Percentiles rank a stretch among this genome's conserved stretches.
Evolutionary conservation across 2,113 vertebrate genomes (phyloP).

Genomic region (Morone saxatilis): DNA sequence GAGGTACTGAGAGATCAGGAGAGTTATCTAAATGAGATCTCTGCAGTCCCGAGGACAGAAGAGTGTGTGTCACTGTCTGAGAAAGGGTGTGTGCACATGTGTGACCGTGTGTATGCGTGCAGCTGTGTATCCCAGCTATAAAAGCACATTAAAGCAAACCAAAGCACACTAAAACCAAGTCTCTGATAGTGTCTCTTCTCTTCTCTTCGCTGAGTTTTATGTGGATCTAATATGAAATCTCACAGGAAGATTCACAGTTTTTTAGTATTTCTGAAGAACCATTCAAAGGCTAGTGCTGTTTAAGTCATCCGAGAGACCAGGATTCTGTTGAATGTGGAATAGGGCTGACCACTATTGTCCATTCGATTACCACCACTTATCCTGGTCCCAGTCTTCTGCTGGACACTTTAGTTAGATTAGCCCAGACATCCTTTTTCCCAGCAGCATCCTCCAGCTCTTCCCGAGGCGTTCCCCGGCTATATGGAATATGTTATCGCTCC

Average conservation of each 20-base stretch:
- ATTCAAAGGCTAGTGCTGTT: background rate
- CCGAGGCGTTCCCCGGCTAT: background rate
- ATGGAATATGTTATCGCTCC: conserved; percentile 18
- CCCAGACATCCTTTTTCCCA: conserved; percentile 6
- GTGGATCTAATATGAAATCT: conserved; percentile 8
- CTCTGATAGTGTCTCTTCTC: background rate
- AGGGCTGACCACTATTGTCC: background rate
- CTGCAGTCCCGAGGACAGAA: conserved; percentile 48
- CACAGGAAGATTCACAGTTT: background rate
- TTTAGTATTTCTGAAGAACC: conserved; percentile 1
- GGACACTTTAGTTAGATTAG: conserved; percentile 7
- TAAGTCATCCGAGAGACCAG: background rate
- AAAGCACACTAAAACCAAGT: background rate
- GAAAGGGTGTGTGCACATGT: conserved; percentile 8
- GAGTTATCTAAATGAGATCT: conserved; percentile 77
- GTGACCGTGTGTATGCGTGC: conserved; percentile 23
- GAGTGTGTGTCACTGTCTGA: conserved; percentile 45
- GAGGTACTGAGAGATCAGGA: conserved; percentile 53
- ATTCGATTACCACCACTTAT: conserved; percentile 2
- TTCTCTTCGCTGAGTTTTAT: conserved; percentile 6
- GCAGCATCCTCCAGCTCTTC: conserved; percentile 6
- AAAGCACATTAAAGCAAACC: conserved; percentile 22
- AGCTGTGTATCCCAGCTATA: conserved; percentile 26
- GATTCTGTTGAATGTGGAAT: background rate
- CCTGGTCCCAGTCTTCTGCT: background rate